Evolutionary conservation across 2,797 vertebrate genomes (phyloP).

Genomic region (Acrossocheilus fasciatus): DNA sequence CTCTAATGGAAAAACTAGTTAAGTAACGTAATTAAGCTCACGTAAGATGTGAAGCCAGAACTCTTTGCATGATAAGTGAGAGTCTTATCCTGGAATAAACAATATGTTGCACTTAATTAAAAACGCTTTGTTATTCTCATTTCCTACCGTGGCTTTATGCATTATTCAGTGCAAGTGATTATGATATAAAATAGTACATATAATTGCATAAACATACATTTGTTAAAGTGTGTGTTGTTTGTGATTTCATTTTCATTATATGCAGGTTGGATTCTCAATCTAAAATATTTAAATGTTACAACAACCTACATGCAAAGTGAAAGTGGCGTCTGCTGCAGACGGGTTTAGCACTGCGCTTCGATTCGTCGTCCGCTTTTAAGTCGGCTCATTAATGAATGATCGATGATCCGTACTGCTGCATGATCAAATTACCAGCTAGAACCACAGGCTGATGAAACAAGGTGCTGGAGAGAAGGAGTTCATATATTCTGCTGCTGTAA

Average conservation of each 20-base stretch:
- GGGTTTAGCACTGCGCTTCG: constrained; percentile 37
- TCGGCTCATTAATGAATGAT: constrained; percentile 57
- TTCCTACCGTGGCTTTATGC: constrained; percentile 9
- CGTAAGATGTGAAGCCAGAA: constrained; percentile 23
- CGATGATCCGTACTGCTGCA: constrained; percentile 49
- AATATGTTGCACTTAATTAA: constrained; percentile 26
- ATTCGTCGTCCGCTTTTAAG: constrained; percentile 32
- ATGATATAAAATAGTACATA: constrained; percentile 10
- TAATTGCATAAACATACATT: constrained; percentile 12
- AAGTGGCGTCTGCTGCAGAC: constrained; percentile 18
- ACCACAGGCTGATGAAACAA: constrained; percentile 42
- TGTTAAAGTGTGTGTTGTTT: not conserved
- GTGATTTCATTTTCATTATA: not conserved
- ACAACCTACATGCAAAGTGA: not conserved
- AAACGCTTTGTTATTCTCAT: constrained; percentile 21
- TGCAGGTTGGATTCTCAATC: not conserved
- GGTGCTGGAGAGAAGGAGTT: not conserved
- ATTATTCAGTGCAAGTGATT: constrained; percentile 35
- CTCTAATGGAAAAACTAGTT: constrained; percentile 18
- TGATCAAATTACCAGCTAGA: constrained; percentile 57
- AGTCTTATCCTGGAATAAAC: constrained; percentile 9
- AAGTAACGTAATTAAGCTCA: constrained; percentile 3
- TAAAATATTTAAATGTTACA: not conserved
- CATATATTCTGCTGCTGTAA: constrained; percentile 13
- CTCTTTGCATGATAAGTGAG: constrained; percentile 21